phyloP scores from a whole-genome alignment of 2,797 vertebrate genomes.

The Myotis daubentonii region DNA sequence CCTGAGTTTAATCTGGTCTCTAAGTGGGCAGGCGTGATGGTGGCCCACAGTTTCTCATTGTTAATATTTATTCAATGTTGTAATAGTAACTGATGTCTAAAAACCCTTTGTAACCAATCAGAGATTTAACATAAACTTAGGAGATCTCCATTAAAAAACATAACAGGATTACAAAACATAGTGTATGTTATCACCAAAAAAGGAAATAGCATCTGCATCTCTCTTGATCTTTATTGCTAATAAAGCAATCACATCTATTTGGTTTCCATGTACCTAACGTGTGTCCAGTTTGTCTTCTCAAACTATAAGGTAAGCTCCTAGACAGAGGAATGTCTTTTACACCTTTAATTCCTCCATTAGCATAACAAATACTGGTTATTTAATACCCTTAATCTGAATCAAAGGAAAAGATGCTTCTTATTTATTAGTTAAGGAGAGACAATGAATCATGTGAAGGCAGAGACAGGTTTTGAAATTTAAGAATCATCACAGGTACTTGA shows the following conservation, averaged over 20 bases:
- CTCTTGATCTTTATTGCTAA: background rate
- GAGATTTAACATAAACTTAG: slow-evolving; percentile 32
- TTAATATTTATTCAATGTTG: slow-evolving; percentile 74
- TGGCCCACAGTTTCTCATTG: slow-evolving; percentile 67
- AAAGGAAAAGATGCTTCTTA: slow-evolving; percentile 6
- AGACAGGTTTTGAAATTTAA: slow-evolving; percentile 8
- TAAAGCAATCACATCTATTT: background rate
- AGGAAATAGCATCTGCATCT: background rate
- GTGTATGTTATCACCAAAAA: background rate
- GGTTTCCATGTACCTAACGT: background rate
- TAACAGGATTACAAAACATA: background rate
- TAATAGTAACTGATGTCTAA: slow-evolving; percentile 69
- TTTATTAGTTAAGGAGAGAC: slow-evolving; percentile 15
- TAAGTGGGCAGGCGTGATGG: slow-evolving; percentile 69
- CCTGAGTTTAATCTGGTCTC: slow-evolving; percentile 71
- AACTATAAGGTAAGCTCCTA: background rate
- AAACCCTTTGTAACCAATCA: slow-evolving; percentile 56
- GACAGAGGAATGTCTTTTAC: background rate
- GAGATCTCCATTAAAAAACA: background rate
- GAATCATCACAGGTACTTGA: background rate
- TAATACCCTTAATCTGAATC: background rate
- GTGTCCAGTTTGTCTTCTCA: background rate
- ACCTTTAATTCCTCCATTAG: background rate
- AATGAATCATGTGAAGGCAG: background rate
- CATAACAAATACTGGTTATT: slow-evolving; percentile 30